phyloP scores from a whole-genome alignment of 2,113 vertebrate genomes.

The Toxostoma redivivum region DNA sequence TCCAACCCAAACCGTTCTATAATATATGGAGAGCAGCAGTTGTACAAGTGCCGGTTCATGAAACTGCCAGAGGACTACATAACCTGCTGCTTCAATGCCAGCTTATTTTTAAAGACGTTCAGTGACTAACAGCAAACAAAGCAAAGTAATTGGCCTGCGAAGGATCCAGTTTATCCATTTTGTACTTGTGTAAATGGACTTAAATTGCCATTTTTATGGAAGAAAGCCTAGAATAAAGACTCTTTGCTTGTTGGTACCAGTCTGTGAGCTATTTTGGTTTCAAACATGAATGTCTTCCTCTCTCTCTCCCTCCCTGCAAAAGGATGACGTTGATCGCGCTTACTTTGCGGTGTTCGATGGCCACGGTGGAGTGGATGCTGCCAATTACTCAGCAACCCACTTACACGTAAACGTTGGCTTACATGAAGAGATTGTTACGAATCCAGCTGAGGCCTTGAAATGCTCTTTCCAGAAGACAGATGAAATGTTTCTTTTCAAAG shows the following conservation, averaged over 20 bases:
- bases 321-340: constrained; percentile 80
- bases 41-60: neutral
- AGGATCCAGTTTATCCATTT: neutral
- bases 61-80: neutral
- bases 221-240: neutral
- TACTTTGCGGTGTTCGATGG: constrained; percentile 95
- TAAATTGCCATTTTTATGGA: neutral
- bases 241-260: neutral
- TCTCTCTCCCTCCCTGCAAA: neutral
- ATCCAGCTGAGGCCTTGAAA: constrained; percentile 78
- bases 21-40: neutral
- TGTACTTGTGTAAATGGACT: neutral
- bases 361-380: constrained; percentile 91
- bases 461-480: constrained; percentile 83
- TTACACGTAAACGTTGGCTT: constrained; percentile 80
- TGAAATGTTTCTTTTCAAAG: constrained; percentile 87
- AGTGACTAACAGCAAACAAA: neutral
- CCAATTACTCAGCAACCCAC: constrained; percentile 83
- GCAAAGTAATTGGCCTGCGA: neutral
- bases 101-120: neutral
- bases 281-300: neutral
- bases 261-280: neutral
- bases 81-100: neutral
- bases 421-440: constrained; percentile 71
- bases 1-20: neutral